phyloP scores from a whole-genome alignment of 2,797 vertebrate species.

The Rhodeus uyekii region DNA sequence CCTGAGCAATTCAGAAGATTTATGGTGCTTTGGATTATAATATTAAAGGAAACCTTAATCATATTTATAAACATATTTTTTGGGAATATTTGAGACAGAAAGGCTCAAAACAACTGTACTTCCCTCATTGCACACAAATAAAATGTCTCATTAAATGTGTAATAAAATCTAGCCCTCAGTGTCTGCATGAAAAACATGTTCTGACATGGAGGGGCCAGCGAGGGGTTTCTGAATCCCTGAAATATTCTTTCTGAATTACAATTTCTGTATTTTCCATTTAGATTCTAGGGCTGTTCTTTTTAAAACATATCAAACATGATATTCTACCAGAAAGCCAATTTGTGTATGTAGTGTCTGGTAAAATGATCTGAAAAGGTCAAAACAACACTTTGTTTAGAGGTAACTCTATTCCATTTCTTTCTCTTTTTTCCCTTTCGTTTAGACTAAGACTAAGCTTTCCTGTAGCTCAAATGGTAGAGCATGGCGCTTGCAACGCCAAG shows the following conservation, averaged over 20 bases:
- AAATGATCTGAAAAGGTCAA: background rate
- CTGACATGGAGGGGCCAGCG: conserved; percentile 20
- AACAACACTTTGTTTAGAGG: background rate
- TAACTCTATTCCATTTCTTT: background rate
- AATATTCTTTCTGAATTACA: conserved; percentile 8
- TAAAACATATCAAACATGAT: background rate
- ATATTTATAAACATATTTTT: conserved; percentile 38
- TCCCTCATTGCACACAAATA: conserved; percentile 28
- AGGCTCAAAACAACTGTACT: conserved; percentile 13
- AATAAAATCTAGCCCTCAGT: conserved; percentile 44
- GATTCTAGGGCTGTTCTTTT: background rate
- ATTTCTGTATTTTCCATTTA: conserved; percentile 20
- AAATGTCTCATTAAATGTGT: conserved; percentile 45
- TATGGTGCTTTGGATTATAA: conserved; percentile 23
- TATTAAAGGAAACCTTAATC: conserved; percentile 23
- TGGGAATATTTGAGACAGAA: background rate
- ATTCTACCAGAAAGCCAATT: background rate
- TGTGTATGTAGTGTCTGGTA: background rate
- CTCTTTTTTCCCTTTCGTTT: no score
- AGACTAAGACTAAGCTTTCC: no score
- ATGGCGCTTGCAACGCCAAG: no score
- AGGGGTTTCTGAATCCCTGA: background rate
- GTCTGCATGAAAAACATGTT: conserved; percentile 39
- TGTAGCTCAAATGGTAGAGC: no score
- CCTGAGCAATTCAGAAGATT: background rate